Evolutionary conservation across 2,888 invertebrate genomes (phyloP).

Genomic region (Tenthredo livida): DNA sequence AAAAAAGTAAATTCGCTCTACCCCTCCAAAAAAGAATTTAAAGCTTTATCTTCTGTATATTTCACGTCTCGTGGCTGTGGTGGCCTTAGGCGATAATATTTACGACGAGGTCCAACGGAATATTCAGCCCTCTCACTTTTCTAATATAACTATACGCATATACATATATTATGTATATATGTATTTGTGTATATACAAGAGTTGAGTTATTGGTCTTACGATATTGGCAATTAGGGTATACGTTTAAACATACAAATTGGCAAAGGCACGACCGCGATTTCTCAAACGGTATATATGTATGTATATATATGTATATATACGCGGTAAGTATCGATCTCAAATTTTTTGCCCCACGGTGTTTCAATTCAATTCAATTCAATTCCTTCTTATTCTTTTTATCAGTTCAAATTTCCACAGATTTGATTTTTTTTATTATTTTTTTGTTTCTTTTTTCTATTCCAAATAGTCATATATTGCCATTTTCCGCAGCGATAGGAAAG

Average conservation of each 20-base stretch:
- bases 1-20: background rate
- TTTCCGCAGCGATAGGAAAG: no score
- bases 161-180: background rate
- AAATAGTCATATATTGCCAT: background rate
- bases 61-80: background rate
- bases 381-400: background rate
- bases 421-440: background rate
- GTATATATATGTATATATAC: background rate
- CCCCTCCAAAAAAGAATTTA: background rate
- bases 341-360: background rate
- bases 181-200: background rate
- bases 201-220: conserved; percentile 36
- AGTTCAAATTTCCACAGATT: background rate
- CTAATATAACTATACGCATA: background rate
- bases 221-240: conserved; percentile 45
- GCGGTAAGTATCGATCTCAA: conserved; percentile 24
- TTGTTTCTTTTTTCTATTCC: background rate
- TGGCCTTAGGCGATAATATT: conserved; percentile 18
- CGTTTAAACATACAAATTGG: conserved; percentile 42
- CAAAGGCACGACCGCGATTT: conserved; percentile 6
- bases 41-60: conserved; percentile 33
- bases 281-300: conserved; percentile 15
- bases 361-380: background rate
- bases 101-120: conserved; percentile 2
- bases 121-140: conserved; percentile 23